Evolutionary conservation across 2,797 vertebrate genomes (phyloP), one percentile per base, ranked within the genome.

Genomic region (Hipposideros larvatus): DNA sequence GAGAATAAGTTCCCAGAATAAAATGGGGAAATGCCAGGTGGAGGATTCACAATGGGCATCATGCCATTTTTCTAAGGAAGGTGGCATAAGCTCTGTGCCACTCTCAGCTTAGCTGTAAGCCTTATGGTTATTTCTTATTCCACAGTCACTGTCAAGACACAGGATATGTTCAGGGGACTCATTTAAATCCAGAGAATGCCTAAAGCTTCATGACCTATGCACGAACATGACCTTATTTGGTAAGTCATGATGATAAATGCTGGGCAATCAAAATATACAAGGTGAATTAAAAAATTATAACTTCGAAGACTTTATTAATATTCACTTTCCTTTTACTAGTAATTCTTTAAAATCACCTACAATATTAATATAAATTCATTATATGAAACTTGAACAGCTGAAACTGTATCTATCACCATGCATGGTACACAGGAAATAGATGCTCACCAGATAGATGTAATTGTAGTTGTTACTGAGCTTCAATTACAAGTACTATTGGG

Each of bases 401-500:
- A 94, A 86, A 71, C 41, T 16, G 28, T 80, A 66, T 53, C 75
- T 90, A 71, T 73, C 83, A 66, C 37, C 41, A 59, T 2, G 7
- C 10, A 53, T 91, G 92, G 15, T 41, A 70, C 75, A 78, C 16
- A 78, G 68, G 80, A 96, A 83, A 90, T 61, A 91, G 90, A 78
- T 59, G 21, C 14, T 96, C 26, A 93, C 26, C 94, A 80, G 75
- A 19, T 37, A 80, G 75, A 19, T 37, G 31, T 75, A 87, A 59
- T n/a, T 94, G 16, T 93, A 82, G 95, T 96, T 93, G 93, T 93
- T 93, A 92, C 73, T 74, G 80, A 97, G 57, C n/a, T 82, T 90
- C 68, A 87, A 71, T 93, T 96, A 90, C 57, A 95, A 90, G 77
- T 28, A 85, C 46, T 90, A 37, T 37, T 37, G 37, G 37, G 37